Percentiles rank a stretch among this genome's conserved stretches.
These are phyloP conservation scores for Electrona antarctica DNA, from an alignment of 2,113 vertebrate genomes.

Conservation along the genomic window DNA sequence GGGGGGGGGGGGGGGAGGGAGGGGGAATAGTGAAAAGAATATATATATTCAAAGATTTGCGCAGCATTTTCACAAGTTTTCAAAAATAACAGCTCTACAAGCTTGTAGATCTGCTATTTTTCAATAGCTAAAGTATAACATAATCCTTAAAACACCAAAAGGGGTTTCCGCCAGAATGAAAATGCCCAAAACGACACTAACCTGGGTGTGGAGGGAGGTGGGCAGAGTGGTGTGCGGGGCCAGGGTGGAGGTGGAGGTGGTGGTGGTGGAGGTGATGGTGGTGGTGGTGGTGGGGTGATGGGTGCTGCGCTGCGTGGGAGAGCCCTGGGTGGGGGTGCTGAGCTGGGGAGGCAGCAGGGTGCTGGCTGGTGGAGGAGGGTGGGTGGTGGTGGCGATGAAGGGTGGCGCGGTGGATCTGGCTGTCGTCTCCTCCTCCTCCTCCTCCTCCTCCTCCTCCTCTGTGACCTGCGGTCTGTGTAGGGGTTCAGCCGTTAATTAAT, in stretches of 20 bases:
- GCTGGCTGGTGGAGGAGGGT: conserved; percentile 6
- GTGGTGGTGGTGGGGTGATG: neutral
- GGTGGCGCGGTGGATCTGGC: conserved; percentile 19
- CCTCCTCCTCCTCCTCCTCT: no score
- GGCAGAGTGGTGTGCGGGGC: conserved; percentile 25
- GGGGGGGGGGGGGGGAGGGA: no score
- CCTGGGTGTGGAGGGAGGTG: neutral
- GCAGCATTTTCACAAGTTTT: no score
- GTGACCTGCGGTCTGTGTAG: conserved; percentile 50
- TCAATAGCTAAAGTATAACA: no score
- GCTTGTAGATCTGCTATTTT: no score
- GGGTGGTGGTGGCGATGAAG: conserved; percentile 14
- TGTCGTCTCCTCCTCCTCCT: conserved; percentile 4
- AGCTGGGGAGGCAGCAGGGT: conserved; percentile 37
- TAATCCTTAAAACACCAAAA: no score
- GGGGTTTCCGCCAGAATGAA: no score
- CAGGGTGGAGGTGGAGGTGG: conserved; percentile 39
- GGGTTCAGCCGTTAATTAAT: no score
- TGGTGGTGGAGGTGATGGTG: conserved; percentile 16
- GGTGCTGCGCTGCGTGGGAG: conserved; percentile 27
- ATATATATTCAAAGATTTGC: no score
- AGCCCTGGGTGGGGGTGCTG: conserved; percentile 31
- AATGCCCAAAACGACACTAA: no score
- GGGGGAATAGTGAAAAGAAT: no score
- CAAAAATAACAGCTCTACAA: no score